Evolutionary conservation across 2,113 vertebrate species (phyloP).

Genomic region (Phasianus colchicus): DNA sequence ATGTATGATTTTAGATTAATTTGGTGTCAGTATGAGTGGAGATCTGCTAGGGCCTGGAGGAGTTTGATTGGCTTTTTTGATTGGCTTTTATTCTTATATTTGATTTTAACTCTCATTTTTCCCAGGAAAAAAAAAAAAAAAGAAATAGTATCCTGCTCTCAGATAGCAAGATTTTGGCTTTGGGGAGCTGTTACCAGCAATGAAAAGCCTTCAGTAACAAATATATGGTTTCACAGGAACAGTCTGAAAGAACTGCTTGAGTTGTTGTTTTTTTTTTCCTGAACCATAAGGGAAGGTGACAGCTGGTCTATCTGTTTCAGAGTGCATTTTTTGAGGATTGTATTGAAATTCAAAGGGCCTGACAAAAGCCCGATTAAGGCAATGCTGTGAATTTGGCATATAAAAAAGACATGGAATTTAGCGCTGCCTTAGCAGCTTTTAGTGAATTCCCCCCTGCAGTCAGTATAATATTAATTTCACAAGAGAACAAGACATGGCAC

Average conservation of each 20-base stretch:
- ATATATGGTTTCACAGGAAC: background rate
- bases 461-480: background rate
- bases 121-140: background rate
- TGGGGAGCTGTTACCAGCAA: background rate
- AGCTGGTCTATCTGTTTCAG: constrained; percentile 4
- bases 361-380: constrained; percentile 19
- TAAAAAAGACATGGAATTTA: constrained; percentile 8
- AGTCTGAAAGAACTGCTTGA: background rate
- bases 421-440: background rate
- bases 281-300: background rate
- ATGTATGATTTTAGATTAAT: constrained; percentile 20
- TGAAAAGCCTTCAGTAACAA: background rate
- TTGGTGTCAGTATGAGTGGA: background rate
- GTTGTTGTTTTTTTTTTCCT: constrained; percentile 21
- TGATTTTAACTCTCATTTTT: background rate
- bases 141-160: background rate
- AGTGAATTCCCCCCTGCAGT: background rate
- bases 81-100: background rate
- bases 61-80: background rate
- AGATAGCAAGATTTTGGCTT: background rate
- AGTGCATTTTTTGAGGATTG: constrained; percentile 15
- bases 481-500: background rate
- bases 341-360: constrained; percentile 7
- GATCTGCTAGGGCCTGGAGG: background rate
- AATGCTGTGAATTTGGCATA: constrained; percentile 17